phyloP scores from a whole-genome alignment of 2,113 vertebrate genomes.

The Labrus mixtus region DNA sequence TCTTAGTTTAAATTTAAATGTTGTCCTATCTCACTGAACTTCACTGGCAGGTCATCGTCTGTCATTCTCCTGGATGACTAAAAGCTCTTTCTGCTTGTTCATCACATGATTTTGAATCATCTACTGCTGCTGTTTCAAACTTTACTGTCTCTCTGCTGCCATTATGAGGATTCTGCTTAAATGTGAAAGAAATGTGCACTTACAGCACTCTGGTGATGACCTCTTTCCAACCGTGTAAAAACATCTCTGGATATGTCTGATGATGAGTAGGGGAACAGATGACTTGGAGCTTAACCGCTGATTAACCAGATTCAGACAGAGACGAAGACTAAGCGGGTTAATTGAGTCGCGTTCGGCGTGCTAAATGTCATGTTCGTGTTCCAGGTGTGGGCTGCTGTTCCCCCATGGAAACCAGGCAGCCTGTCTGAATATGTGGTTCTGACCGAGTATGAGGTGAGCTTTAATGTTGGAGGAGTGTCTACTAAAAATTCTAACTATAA shows the following conservation, averaged over 20 bases:
- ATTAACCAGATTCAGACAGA: constrained; percentile 37
- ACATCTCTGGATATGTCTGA: constrained; percentile 27
- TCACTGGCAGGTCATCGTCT: not conserved
- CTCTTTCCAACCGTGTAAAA: constrained; percentile 9
- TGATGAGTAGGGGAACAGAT: constrained; percentile 18
- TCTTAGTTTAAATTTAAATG: not conserved
- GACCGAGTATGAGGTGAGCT: constrained; percentile 91
- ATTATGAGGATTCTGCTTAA: constrained; percentile 30
- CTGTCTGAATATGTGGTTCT: constrained; percentile 92
- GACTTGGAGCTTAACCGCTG: constrained; percentile 16
- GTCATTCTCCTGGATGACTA: constrained; percentile 6
- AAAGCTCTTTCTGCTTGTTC: constrained; percentile 18
- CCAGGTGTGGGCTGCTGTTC: constrained; percentile 94
- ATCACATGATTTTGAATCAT: constrained; percentile 19
- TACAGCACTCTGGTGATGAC: constrained; percentile 14
- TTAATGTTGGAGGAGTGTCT: not conserved
- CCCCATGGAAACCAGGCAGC: constrained; percentile 96
- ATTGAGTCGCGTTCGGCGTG: constrained; percentile 31
- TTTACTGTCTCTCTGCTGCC: constrained; percentile 30
- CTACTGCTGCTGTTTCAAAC: constrained; percentile 27
- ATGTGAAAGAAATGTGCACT: constrained; percentile 26
- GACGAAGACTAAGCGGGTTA: constrained; percentile 26
- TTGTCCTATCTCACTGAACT: not conserved
- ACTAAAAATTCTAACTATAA: not conserved
- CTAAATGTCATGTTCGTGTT: constrained; percentile 53